A percentile compares a stretch with the other conserved stretches of the same genome.
Evolutionary conservation across 1,140 invertebrate genomes (phyloP).

Genomic region (Drosophila fuyamai): DNA sequence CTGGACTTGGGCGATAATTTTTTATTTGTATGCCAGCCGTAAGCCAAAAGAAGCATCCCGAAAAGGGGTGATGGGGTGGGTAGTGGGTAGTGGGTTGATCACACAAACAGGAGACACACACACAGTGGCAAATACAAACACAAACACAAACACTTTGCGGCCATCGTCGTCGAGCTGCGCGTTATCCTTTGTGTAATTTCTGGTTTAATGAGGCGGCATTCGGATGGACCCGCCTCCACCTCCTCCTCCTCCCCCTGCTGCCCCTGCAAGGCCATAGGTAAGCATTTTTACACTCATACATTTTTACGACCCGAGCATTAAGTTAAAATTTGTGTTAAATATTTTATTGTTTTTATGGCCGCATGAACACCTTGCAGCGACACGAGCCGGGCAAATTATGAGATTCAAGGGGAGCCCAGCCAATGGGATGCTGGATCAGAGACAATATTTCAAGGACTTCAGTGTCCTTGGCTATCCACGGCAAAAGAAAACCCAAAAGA

Average conservation of each 20-base stretch:
- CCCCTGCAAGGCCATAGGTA: conserved; percentile 41
- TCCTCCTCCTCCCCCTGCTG: background rate
- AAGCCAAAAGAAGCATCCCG: conserved; percentile 46
- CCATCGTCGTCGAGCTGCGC: conserved; percentile 60
- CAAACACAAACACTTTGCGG: conserved; percentile 55
- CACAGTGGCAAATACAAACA: conserved; percentile 5
- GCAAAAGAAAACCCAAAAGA: background rate
- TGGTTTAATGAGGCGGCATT: conserved; percentile 78
- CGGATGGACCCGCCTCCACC: conserved; percentile 25
- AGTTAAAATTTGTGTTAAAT: conserved; percentile 83
- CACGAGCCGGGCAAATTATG: conserved; percentile 53
- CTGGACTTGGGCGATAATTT: conserved; percentile 76
- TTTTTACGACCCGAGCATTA: conserved; percentile 75
- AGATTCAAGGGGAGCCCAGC: conserved; percentile 16
- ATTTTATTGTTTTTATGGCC: conserved; percentile 80
- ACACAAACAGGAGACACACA: conserved; percentile 17
- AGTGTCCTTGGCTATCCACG: conserved; percentile 11
- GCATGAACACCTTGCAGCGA: conserved; percentile 67
- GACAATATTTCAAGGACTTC: conserved; percentile 27
- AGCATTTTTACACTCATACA: conserved; percentile 70
- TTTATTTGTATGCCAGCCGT: conserved; percentile 72
- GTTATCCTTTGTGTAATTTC: conserved; percentile 82
- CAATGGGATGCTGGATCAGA: background rate
- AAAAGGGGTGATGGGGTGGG: conserved; percentile 24
- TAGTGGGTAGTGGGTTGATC: background rate